phyloP scores from a whole-genome alignment of 2,797 vertebrate genomes.

The Neoniphon sammara region DNA sequence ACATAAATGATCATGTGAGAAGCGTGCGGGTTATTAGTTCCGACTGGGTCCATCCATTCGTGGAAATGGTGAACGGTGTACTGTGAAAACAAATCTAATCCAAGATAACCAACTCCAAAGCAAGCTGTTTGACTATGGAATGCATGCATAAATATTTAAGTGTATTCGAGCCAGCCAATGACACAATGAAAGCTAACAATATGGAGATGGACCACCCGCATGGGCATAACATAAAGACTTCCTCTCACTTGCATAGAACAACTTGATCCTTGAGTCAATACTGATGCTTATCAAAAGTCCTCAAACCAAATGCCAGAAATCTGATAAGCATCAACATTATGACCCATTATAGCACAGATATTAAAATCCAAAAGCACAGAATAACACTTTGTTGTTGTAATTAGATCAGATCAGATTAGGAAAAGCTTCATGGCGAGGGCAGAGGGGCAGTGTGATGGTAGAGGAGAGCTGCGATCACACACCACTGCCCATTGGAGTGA shows the following conservation, averaged over 20 bases:
- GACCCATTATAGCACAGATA: not conserved
- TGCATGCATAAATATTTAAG: slow-evolving; percentile 30
- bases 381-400: slow-evolving; percentile 31
- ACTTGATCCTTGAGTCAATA: slow-evolving; percentile 52
- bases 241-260: slow-evolving; percentile 31
- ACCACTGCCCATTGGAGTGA: not conserved
- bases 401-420: slow-evolving; percentile 39
- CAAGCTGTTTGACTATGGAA: slow-evolving; percentile 12
- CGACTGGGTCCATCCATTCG: slow-evolving; percentile 7
- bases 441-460: not conserved
- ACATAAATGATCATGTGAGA: slow-evolving; percentile 40
- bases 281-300: slow-evolving; percentile 31
- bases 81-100: slow-evolving; percentile 42
- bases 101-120: slow-evolving; percentile 1
- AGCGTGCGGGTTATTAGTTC: slow-evolving; percentile 26
- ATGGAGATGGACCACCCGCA: slow-evolving; percentile 55
- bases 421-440: not conserved
- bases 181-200: slow-evolving; percentile 19
- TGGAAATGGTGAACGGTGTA: slow-evolving; percentile 25
- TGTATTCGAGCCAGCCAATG: slow-evolving; percentile 18
- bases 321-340: slow-evolving; percentile 38
- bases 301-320: slow-evolving; percentile 16
- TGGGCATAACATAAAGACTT: slow-evolving; percentile 35
- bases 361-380: slow-evolving; percentile 35
- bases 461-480: not conserved